Evolutionary conservation across 2,797 vertebrate species (phyloP), one percentile per base, ranked within the genome.

Genomic region (Helicolenus hilgendorfi): DNA sequence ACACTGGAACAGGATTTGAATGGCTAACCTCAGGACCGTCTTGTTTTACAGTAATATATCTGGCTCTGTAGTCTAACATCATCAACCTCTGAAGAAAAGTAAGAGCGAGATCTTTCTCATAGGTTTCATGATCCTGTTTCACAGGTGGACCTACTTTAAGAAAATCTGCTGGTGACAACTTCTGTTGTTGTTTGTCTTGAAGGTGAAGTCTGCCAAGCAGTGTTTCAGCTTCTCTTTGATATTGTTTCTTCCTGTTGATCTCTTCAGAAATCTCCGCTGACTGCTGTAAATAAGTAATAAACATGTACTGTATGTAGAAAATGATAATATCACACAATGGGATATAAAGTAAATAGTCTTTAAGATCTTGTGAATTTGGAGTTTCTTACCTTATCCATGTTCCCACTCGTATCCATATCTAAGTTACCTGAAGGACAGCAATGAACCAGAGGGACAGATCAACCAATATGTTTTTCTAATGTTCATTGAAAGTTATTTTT

Each of bases 41-140:
- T 0, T 76, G 49, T 68, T n/a, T 85, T 33, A 93, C 93, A 41
- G 85, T 87, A 55, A 96, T 79, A 72, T 95, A 85, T 84, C 96
- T 93, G n/a, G 92, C 88, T 62, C 35, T 91, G 59, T 97, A 96
- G 83, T 98, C 95, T 89, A 97, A 78, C 0, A 84, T 90, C 76
- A 97, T 67, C 3, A 97, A 83, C 73, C 90, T 96, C 27, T 97
- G 95, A 7, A 97, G 60, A 68, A 89, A 96, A 14, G 62, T 75
- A 29, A 27, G 10, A 72, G 69, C 81, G 0, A 95, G 5, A 45
- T 92, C 83, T 3, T 83, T 35, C 11, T 90, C 89, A 56, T 11
- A 53, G 24, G 62, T 81, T 0, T 81, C 67, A 13, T 59, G 6
- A 1, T 72, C 0, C 18, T 83, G 76, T 75, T 78, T 77, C 2